phyloP scores from a whole-genome alignment of 2,113 vertebrate species.

The Suricata suricatta region DNA sequence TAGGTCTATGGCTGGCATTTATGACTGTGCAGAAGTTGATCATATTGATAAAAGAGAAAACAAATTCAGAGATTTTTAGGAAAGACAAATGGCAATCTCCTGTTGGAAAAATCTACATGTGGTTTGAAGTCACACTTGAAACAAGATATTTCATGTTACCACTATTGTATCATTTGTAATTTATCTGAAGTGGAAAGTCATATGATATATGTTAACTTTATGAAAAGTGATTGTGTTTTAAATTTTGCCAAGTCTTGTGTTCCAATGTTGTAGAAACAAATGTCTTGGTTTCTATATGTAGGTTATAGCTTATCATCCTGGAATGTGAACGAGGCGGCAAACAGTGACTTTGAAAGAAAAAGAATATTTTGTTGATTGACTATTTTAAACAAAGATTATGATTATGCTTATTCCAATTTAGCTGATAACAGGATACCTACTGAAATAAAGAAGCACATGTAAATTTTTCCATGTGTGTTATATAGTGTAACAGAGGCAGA shows the following conservation, averaged over 20 bases:
- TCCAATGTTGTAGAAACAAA: neutral
- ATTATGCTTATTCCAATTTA: neutral
- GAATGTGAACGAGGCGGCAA: neutral
- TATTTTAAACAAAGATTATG: neutral
- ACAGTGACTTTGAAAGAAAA: neutral
- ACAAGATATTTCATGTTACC: neutral
- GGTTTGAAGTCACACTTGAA: neutral
- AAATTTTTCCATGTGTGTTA: neutral
- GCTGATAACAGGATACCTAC: neutral
- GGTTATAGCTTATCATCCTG: neutral
- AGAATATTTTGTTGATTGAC: neutral
- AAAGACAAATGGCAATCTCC: neutral
- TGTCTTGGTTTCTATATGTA: neutral
- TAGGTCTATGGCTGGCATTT: neutral
- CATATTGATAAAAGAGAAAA: neutral
- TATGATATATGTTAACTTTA: conserved; percentile 2
- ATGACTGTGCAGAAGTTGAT: neutral
- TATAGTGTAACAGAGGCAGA: neutral
- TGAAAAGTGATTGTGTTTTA: neutral
- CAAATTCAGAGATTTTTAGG: neutral
- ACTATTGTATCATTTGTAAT: neutral
- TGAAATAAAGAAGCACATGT: neutral
- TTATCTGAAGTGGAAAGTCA: conserved; percentile 5
- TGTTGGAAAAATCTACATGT: neutral
- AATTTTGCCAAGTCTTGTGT: neutral